phyloP scores from a whole-genome alignment of 2,888 invertebrate genomes.

The Synanthedon formicaeformis region DNA sequence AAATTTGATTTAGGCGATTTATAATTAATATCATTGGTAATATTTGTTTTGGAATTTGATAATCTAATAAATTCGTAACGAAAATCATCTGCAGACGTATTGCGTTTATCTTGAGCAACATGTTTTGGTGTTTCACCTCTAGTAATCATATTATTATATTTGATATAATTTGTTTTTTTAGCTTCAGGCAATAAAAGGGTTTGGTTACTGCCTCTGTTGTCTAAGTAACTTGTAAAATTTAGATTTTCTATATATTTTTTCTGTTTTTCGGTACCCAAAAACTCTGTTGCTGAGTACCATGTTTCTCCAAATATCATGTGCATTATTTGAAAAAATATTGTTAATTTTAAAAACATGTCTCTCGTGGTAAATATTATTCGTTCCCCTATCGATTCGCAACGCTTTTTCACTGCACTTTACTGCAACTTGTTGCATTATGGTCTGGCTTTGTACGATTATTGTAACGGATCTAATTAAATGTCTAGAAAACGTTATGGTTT shows the following conservation, averaged over 20 bases:
- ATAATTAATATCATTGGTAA: too few relatives aligned
- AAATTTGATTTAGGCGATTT: not conserved
- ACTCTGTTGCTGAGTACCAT: slow-evolving; percentile 34
- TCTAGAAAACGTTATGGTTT: slow-evolving; percentile 50
- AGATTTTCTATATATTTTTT: too few relatives aligned
- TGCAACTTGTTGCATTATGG: not conserved
- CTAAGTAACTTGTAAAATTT: not conserved
- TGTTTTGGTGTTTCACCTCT: too few relatives aligned
- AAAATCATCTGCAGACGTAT: too few relatives aligned
- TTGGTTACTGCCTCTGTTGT: not conserved
- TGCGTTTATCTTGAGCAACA: too few relatives aligned
- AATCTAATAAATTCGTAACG: too few relatives aligned
- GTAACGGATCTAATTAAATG: slow-evolving; percentile 27
- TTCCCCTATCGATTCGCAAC: not conserved
- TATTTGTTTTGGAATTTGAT: too few relatives aligned
- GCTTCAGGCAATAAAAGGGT: too few relatives aligned
- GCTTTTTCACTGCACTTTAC: not conserved
- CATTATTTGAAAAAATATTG: slow-evolving; percentile 14
- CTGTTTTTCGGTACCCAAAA: too few relatives aligned
- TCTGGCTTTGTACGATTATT: not conserved
- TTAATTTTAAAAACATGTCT: too few relatives aligned
- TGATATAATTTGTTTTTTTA: too few relatives aligned
- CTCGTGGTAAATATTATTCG: not conserved
- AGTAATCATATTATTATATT: too few relatives aligned
- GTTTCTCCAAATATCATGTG: slow-evolving; percentile 18